Percentiles rank a stretch among this genome's conserved stretches.
Evolutionary conservation across 2,797 vertebrate species (phyloP).

Genomic region (Peromyscus eremicus): DNA sequence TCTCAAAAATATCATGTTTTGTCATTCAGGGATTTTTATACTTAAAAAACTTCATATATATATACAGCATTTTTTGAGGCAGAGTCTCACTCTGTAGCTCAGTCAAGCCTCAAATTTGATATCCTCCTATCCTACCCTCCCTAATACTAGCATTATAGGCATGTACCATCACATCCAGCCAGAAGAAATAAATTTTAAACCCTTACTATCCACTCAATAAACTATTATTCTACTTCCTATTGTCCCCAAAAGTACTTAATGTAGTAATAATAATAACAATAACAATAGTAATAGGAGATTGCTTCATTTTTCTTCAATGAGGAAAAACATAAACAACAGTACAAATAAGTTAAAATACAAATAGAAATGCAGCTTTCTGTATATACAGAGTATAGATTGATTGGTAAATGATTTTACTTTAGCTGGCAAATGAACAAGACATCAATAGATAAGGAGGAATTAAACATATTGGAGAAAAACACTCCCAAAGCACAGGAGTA

Average conservation of each 20-base stretch:
- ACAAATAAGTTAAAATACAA: conserved; percentile 27
- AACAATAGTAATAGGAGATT: not conserved
- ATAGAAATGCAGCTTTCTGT: not conserved
- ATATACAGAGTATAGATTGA: conserved; percentile 3
- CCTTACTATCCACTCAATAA: not conserved
- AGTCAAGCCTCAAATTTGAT: not conserved
- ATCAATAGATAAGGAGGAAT: not conserved
- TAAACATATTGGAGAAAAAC: too few species aligned
- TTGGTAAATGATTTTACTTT: conserved; percentile 9
- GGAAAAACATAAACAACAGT: conserved; percentile 24
- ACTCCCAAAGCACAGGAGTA: too few species aligned
- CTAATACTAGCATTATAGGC: not conserved
- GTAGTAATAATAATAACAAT: not conserved
- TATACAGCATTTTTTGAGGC: not conserved
- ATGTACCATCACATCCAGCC: not conserved
- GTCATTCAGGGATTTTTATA: not conserved
- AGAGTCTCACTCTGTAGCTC: not conserved
- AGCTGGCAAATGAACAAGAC: conserved; percentile 10
- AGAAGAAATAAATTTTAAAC: not conserved
- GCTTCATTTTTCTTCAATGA: not conserved
- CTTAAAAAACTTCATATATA: not conserved
- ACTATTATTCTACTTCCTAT: not conserved
- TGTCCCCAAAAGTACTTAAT: not conserved
- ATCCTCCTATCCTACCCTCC: not conserved
- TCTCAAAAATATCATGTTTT: not conserved